phyloP scores from a whole-genome alignment of 2,113 vertebrate species.

The Microtus richardsoni region DNA sequence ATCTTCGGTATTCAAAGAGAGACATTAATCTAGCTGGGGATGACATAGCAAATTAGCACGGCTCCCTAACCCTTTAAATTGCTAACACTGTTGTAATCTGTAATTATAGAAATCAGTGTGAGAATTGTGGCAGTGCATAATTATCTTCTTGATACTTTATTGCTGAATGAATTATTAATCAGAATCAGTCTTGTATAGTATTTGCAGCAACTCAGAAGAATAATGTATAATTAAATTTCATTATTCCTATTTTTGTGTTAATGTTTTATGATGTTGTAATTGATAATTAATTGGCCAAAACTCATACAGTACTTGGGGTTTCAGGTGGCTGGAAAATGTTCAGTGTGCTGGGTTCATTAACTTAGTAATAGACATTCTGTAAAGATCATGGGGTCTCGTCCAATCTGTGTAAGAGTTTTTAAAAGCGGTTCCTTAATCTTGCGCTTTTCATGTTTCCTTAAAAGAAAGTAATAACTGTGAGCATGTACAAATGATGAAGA shows the following conservation, averaged over 20 bases:
- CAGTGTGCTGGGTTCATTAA: slow-evolving; percentile 86
- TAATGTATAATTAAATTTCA: slow-evolving; percentile 92
- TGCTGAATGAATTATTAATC: slow-evolving; percentile 94
- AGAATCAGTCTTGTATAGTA: slow-evolving; percentile 91
- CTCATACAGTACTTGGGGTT: slow-evolving; percentile 85
- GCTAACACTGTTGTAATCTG: slow-evolving; percentile 92
- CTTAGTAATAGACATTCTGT: slow-evolving; percentile 85
- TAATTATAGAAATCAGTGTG: slow-evolving; percentile 93
- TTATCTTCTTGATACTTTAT: slow-evolving; percentile 91
- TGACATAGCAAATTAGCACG: slow-evolving; percentile 90
- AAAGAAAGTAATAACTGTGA: slow-evolving; percentile 80
- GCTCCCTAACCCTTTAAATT: slow-evolving; percentile 92
- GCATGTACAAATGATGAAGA: slow-evolving; percentile 80
- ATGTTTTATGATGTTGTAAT: slow-evolving; percentile 92
- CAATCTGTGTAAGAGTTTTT: slow-evolving; percentile 82
- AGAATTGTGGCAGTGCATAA: slow-evolving; percentile 91
- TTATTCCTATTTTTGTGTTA: slow-evolving; percentile 91
- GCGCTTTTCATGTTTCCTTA: slow-evolving; percentile 85
- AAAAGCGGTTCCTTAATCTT: slow-evolving; percentile 88
- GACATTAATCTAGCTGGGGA: slow-evolving; percentile 87
- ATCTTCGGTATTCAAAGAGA: slow-evolving; percentile 84
- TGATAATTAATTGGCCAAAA: slow-evolving; percentile 92
- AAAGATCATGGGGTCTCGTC: slow-evolving; percentile 83
- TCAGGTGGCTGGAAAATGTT: slow-evolving; percentile 86
- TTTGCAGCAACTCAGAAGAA: slow-evolving; percentile 90